phyloP scores from a whole-genome alignment of 2,888 invertebrate species.

The Deilephila porcellus region DNA sequence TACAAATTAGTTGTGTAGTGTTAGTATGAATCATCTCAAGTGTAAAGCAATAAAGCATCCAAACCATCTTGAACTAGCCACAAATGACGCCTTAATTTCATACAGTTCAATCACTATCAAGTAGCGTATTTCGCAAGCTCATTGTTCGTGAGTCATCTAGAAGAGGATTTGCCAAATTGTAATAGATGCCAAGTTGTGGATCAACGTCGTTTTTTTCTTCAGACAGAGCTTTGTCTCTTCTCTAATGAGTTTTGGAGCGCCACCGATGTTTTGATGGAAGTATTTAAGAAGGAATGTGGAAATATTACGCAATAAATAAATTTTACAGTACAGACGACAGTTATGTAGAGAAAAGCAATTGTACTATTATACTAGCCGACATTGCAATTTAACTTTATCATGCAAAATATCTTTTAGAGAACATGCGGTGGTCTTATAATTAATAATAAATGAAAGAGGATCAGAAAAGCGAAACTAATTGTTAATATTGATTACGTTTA shows the following conservation, averaged over 20 bases:
- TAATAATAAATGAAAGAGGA: no score
- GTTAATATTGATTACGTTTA: no score
- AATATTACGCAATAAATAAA: not conserved
- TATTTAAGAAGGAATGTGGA: conserved; percentile 10
- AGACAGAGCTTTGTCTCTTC: not conserved
- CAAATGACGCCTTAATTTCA: not conserved
- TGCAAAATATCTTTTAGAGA: no score
- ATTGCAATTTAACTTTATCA: no score
- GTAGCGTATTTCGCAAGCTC: not conserved
- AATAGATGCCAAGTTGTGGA: conserved; percentile 9
- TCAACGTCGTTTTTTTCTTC: conserved; percentile 15
- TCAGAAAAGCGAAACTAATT: no score
- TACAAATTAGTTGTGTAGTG: not conserved
- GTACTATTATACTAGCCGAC: no score
- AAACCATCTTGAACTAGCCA: not conserved
- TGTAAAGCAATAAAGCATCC: not conserved
- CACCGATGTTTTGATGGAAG: not conserved
- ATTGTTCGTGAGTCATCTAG: not conserved
- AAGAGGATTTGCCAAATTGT: conserved; percentile 8
- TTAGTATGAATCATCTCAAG: not conserved
- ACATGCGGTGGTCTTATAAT: no score
- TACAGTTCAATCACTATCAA: not conserved
- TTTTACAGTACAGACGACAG: not conserved
- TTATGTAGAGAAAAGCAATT: not conserved
- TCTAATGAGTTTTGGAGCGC: conserved; percentile 21